Conservation (phyloP, 2,797 vertebrate genomes). For the Streptopelia turtur region DNA sequence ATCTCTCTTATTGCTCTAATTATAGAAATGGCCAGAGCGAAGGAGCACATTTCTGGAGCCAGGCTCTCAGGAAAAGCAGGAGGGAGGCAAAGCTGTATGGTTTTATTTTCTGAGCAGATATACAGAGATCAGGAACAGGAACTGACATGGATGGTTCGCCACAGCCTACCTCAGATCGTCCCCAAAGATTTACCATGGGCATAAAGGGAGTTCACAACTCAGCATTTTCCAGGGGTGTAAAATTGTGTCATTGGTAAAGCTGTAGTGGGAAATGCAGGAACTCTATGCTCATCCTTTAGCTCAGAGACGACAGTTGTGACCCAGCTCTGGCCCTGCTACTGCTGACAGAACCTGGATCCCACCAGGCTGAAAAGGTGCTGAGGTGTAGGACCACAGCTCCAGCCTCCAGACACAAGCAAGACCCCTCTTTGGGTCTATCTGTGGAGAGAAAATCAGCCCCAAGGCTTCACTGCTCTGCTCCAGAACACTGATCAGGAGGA, state of each 20-base stretch:
- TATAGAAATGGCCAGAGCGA: slow-evolving; percentile 42
- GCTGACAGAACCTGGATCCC: background rate
- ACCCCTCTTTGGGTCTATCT: background rate
- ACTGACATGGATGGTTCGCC: background rate
- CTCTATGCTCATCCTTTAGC: background rate
- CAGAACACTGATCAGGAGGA: background rate
- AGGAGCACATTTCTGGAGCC: background rate
- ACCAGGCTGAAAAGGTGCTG: background rate
- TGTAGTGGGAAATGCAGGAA: background rate
- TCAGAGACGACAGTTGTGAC: background rate
- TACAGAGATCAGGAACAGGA: background rate
- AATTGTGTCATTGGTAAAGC: background rate
- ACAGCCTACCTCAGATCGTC: background rate
- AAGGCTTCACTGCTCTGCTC: background rate
- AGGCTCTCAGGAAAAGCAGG: background rate
- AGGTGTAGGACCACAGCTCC: background rate
- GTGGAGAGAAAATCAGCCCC: background rate
- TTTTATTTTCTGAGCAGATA: background rate
- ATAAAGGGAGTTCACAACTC: background rate
- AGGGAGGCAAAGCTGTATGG: background rate
- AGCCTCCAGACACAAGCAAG: background rate
- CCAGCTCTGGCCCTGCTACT: background rate
- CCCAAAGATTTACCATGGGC: background rate
- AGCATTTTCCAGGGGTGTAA: fast-evolving
- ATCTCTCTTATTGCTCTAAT: slow-evolving; percentile 50